Base-by-base conservation (phyloP, 1,140 invertebrate species). In the Holotrichia oblita region DNA sequence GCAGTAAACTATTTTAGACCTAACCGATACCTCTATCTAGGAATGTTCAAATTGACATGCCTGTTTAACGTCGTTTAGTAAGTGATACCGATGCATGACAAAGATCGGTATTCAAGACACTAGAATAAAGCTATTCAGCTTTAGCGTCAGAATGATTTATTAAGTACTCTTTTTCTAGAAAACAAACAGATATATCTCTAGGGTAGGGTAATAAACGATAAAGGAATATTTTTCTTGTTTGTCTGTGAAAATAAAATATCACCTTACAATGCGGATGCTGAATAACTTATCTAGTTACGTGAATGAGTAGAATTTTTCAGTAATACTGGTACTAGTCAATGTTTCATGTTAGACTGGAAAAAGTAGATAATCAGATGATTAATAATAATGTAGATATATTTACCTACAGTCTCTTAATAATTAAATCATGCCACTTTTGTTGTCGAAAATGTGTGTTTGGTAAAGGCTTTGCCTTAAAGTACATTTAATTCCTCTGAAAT, bases 61-160 rank as follows among this genome's bases (percentile, higher is more conserved):
- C 61, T 69, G 61, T 69, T 69, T 69, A 69, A 69, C 61, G 61
- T 69, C 61, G 27, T 22, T 69, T 69, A 69, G 61, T 69, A 27
- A 34, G 61, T 22, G 61, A 69, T 69, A 69, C 61, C 24, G 9
- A 20, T 17, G 48, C 61, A 69, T 22, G 10, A 14, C 9, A 22
- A 69, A 69, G 27, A 27, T 24, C 61, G 22, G 10, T 20, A 69
- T 27, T 69, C 17, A 34, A 22, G 61, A 27, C 20, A 34, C 27
- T 17, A 55, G 61, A 69, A 22, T 12, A 69, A 69, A 20, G 61
- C 27, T 22, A 17, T 34, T 24, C 61, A 34, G 61, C 22, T 27
- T 22, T 69, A 69, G 12, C 20, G 22, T 34, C 8, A 20, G 61
- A 27, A 8, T 69, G 20, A 69, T 69, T 69, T 69, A 69, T 69